These are phyloP conservation scores for Acanthosepion pharaonis DNA, from an alignment of 2,888 invertebrate species.

Conservation along the genomic window DNA sequence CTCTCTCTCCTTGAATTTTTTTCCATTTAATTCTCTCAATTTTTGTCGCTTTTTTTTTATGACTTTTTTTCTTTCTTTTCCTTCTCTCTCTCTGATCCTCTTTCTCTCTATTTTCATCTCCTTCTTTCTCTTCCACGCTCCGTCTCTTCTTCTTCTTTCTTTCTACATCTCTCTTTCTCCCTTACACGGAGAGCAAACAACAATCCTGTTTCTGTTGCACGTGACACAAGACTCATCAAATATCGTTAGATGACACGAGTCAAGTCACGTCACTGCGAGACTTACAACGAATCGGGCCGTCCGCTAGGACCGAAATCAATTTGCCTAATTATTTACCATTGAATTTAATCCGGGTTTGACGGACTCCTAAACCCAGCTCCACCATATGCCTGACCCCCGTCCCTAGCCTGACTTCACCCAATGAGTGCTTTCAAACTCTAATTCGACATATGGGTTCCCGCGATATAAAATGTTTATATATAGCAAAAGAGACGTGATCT, in stretches of 20 bases:
- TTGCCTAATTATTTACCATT: not conserved
- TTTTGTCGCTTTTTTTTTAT: too few species aligned
- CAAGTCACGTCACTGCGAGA: not conserved
- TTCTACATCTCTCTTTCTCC: not conserved
- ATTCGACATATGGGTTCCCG: not conserved
- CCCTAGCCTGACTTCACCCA: not conserved
- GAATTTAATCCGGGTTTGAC: not conserved
- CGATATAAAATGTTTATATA: not conserved
- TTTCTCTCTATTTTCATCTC: not conserved
- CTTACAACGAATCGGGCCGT: not conserved
- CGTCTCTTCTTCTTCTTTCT: too few species aligned
- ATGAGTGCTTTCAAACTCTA: not conserved
- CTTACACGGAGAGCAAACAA: not conserved
- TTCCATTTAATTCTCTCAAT: too few species aligned
- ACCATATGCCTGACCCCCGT: not conserved
- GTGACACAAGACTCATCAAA: not conserved
- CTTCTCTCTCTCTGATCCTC: too few species aligned
- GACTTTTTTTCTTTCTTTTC: too few species aligned
- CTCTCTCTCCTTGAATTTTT: too few species aligned
- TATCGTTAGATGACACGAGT: not conserved
- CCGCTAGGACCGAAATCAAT: not conserved
- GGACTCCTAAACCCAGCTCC: not conserved
- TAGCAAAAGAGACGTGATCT: not conserved
- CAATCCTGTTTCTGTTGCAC: not conserved
- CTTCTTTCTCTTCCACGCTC: not conserved